phyloP scores from a whole-genome alignment of 53 echinoderm and acorn worm species.

The Mesocentrotus franciscanus region DNA sequence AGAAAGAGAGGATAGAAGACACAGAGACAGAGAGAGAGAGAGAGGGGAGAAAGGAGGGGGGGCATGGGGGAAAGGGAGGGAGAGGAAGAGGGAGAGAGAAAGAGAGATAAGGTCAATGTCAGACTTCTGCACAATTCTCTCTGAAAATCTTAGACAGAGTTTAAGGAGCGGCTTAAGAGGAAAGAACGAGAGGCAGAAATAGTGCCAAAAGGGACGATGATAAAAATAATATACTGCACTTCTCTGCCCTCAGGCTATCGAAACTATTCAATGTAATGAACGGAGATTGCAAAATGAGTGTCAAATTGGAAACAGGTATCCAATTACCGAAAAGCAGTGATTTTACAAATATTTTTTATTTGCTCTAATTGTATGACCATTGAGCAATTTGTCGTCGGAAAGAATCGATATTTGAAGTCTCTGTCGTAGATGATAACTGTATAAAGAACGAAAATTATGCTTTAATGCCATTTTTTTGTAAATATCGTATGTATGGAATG shows the following conservation, averaged over 20 bases:
- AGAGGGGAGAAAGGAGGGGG: neutral
- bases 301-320: constrained; percentile 41
- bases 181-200: neutral
- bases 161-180: neutral
- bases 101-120: neutral
- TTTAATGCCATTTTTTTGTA: neutral
- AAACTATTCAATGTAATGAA: constrained; percentile 45
- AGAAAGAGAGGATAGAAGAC: neutral
- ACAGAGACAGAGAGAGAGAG: neutral
- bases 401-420: constrained; percentile 3
- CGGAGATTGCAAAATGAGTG: constrained; percentile 53
- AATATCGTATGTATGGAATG: too few relatives aligned
- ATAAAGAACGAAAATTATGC: neutral
- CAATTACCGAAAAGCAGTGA: constrained; percentile 22
- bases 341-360: constrained; percentile 32
- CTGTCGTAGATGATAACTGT: constrained; percentile 13
- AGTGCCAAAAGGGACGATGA: neutral
- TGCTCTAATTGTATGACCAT: constrained; percentile 34
- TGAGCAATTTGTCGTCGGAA: constrained; percentile 24
- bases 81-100: neutral
- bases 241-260: constrained; percentile 31
- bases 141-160: neutral
- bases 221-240: neutral
- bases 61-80: neutral
- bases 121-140: neutral